A percentile compares a stretch with the other conserved stretches of the same genome.
These are phyloP conservation scores for Micrasema longulum DNA, from an alignment of 1,140 invertebrate genomes.

Conservation along the genomic window DNA sequence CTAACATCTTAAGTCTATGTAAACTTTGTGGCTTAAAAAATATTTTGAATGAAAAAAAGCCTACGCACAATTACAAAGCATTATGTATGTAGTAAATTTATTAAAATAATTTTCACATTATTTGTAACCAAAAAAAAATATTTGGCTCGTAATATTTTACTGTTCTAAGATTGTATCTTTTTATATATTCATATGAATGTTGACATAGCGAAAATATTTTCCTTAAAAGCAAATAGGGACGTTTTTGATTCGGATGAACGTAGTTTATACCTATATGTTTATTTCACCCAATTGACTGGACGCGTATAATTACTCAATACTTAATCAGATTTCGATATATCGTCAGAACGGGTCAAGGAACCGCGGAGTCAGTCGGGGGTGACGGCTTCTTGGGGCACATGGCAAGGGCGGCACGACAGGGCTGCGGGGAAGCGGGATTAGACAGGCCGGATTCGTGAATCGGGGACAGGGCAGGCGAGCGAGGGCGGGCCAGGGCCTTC, in stretches of 20 bases:
- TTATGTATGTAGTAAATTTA: too few species aligned
- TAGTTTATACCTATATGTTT: background rate
- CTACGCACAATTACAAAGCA: too few species aligned
- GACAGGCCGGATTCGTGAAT: slow-evolving; percentile 80
- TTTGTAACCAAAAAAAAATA: too few species aligned
- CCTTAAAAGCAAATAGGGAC: slow-evolving; percentile 2
- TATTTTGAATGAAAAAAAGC: too few species aligned
- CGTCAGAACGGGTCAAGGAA: slow-evolving; percentile 16
- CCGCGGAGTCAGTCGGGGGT: slow-evolving; percentile 30
- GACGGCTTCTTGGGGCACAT: slow-evolving; percentile 48
- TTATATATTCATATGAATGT: too few species aligned
- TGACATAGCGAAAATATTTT: background rate
- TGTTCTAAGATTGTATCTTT: too few species aligned
- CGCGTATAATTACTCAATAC: slow-evolving; percentile 32
- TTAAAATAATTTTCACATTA: too few species aligned
- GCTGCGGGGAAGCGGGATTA: slow-evolving; percentile 76
- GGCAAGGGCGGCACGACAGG: slow-evolving; percentile 58
- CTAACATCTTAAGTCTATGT: too few species aligned
- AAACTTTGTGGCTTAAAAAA: too few species aligned
- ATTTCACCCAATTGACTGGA: slow-evolving; percentile 30
- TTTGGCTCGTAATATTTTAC: too few species aligned
- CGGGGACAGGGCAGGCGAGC: slow-evolving; percentile 74
- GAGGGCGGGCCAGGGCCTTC: slow-evolving; percentile 65
- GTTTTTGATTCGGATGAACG: slow-evolving; percentile 18
- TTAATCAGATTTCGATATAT: slow-evolving; percentile 30